phyloP scores from a whole-genome alignment of 53 echinoderm and acorn worm genomes.

The Echinometra lucunter region DNA sequence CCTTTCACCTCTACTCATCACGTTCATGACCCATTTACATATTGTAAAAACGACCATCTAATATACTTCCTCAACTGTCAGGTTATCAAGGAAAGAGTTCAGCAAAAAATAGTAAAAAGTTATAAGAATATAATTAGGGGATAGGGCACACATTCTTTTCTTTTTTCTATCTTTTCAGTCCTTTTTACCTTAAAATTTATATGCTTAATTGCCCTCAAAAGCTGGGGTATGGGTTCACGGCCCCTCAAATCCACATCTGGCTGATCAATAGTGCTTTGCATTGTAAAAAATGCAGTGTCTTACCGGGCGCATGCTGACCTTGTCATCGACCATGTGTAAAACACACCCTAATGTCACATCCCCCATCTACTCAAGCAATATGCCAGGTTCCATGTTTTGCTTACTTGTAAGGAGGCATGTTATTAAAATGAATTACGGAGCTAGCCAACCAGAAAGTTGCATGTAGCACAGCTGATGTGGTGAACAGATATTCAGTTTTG shows the following conservation, averaged over 20 bases:
- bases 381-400: slow-evolving; percentile 20
- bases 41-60: not conserved
- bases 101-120: no score
- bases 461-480: not conserved
- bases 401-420: slow-evolving; percentile 16
- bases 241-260: not conserved
- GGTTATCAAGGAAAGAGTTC: no score
- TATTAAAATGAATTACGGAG: slow-evolving; percentile 18
- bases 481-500: not conserved
- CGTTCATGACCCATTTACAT: not conserved
- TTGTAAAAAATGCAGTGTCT: not conserved
- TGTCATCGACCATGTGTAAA: not conserved
- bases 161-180: no score
- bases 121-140: no score
- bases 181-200: no score
- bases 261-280: not conserved
- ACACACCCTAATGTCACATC: not conserved
- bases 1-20: not conserved
- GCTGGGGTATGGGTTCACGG: not conserved
- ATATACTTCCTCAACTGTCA: no score
- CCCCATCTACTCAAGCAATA: not conserved
- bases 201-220: no score
- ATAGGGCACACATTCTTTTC: no score
- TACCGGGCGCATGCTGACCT: not conserved
- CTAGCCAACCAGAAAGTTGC: not conserved